phyloP scores from a whole-genome alignment of 2,888 invertebrate species.

The Argynnis bischoffii region DNA sequence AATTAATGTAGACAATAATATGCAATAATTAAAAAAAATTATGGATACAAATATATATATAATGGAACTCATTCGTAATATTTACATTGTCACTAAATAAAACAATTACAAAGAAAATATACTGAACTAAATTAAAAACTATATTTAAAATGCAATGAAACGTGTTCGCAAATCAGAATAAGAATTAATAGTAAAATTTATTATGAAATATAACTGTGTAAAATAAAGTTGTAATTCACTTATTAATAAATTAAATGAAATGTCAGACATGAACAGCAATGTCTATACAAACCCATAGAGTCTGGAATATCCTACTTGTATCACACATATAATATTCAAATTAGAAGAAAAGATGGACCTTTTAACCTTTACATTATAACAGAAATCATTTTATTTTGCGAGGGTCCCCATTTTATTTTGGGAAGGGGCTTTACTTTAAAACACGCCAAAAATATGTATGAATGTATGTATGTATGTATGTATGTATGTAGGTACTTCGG shows the following conservation, averaged over 20 bases:
- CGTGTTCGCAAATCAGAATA: neutral
- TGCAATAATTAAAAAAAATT: too few relatives aligned
- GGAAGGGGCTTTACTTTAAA: too few relatives aligned
- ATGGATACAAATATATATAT: too few relatives aligned
- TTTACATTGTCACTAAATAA: constrained; percentile 5
- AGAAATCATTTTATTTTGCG: too few relatives aligned
- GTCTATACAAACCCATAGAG: constrained; percentile 36
- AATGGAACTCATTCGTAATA: too few relatives aligned
- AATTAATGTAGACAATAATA: too few relatives aligned
- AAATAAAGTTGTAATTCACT: constrained; percentile 11
- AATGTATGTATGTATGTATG: too few relatives aligned
- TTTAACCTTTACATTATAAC: too few relatives aligned
- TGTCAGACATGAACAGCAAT: neutral
- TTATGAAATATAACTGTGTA: constrained; percentile 2
- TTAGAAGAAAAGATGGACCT: too few relatives aligned
- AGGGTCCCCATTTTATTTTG: too few relatives aligned
- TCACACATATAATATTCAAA: constrained; percentile 49
- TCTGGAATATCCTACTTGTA: constrained; percentile 52
- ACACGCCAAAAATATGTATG: too few relatives aligned
- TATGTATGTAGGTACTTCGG: too few relatives aligned
- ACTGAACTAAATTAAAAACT: constrained; percentile 6
- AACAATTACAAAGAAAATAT: neutral
- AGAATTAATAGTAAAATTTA: constrained; percentile 1
- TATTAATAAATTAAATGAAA: constrained; percentile 15
- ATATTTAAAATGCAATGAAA: constrained; percentile 13